A percentile compares a stretch with the other conserved stretches of the same genome.
These are phyloP conservation scores for Platynereis dumerilii DNA, from an alignment of 2,888 invertebrate species.

Conservation along the genomic window DNA sequence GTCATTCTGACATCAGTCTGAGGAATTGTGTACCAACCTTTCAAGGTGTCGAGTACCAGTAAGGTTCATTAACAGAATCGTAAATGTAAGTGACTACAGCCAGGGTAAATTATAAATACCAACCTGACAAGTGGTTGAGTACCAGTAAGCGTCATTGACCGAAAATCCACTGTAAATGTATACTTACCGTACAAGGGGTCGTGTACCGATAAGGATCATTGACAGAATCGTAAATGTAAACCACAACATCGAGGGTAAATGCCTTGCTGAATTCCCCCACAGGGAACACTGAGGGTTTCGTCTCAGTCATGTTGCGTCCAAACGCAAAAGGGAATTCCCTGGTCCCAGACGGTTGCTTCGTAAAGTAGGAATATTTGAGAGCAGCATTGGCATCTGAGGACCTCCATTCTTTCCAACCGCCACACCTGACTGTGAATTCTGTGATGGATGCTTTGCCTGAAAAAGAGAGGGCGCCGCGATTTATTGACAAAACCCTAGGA, in stretches of 20 bases:
- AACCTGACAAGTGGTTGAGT: too few species aligned
- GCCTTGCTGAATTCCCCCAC: not conserved
- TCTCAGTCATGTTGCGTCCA: not conserved
- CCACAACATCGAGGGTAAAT: not conserved
- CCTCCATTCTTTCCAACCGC: slow-evolving; percentile 9
- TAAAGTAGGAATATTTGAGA: not conserved
- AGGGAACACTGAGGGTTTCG: not conserved
- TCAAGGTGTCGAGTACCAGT: not conserved
- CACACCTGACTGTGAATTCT: not conserved
- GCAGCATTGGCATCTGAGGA: not conserved
- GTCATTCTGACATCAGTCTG: too few species aligned
- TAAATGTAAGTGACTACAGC: too few species aligned
- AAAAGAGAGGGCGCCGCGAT: too few species aligned
- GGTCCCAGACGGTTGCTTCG: not conserved
- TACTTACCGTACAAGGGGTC: too few species aligned
- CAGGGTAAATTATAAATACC: too few species aligned
- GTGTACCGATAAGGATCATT: too few species aligned
- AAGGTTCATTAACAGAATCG: too few species aligned
- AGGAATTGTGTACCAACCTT: too few species aligned
- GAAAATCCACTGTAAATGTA: too few species aligned
- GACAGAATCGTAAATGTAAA: not conserved
- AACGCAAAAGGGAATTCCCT: not conserved
- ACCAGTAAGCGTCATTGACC: too few species aligned
- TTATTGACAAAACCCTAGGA: too few species aligned
- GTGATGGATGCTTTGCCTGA: slow-evolving; percentile 9